phyloP scores from a whole-genome alignment of 1,140 invertebrate species.

The Aphis gossypii region DNA sequence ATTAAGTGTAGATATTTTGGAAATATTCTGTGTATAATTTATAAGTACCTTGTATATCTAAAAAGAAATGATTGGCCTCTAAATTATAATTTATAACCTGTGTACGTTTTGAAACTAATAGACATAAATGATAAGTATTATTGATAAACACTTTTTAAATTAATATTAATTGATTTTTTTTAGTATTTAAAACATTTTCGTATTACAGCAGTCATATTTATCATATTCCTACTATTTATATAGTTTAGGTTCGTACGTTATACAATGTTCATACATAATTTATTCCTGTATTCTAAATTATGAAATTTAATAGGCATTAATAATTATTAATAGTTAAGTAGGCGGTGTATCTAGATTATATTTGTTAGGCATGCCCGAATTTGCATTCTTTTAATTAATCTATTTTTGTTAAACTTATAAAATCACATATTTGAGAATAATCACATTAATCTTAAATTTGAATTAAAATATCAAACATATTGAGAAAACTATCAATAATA shows the following conservation, averaged over 20 bases:
- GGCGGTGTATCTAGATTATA: not conserved
- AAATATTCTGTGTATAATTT: not conserved
- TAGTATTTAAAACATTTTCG: not conserved
- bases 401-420: not conserved
- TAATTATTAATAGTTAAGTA: not conserved
- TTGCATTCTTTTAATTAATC: not conserved
- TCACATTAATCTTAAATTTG: not conserved
- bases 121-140: not conserved
- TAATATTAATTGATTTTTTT: slow-evolving; percentile 21
- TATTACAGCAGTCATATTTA: not conserved
- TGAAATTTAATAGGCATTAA: not conserved
- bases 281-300: not conserved
- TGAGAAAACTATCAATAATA: not conserved
- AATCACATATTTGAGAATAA: not conserved
- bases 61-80: not conserved
- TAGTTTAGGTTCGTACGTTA: not conserved
- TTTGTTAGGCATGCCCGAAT: not conserved
- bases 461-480: not conserved
- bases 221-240: not conserved
- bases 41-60: not conserved
- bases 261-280: not conserved
- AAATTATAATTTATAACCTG: not conserved
- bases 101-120: not conserved
- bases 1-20: not conserved
- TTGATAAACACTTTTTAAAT: not conserved